phyloP scores from a whole-genome alignment of 1,140 invertebrate genomes.

The Semibalanus balanoides region DNA sequence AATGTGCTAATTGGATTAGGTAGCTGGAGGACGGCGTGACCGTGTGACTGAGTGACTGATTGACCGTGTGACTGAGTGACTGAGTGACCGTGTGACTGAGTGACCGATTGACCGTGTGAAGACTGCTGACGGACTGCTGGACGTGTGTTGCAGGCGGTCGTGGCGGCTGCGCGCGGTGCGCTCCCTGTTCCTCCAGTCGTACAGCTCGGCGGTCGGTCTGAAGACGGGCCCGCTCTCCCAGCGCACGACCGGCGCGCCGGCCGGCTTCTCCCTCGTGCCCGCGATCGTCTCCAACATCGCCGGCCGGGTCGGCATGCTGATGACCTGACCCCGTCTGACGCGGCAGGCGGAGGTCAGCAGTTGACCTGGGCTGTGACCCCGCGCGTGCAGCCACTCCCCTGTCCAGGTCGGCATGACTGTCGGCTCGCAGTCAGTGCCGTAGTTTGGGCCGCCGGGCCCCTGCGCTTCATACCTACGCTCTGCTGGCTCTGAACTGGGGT shows the following conservation, averaged over 20 bases:
- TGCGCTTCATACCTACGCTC: too few species aligned
- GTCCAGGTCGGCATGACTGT: neutral
- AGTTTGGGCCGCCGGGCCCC: too few species aligned
- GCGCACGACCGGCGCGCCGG: neutral
- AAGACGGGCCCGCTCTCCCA: neutral
- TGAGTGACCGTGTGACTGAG: too few species aligned
- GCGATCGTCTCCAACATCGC: neutral
- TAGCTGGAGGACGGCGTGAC: too few species aligned
- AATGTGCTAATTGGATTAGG: too few species aligned
- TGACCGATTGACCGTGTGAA: too few species aligned
- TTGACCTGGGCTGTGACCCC: neutral
- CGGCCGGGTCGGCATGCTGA: neutral
- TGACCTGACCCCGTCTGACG: neutral
- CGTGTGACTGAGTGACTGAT: too few species aligned
- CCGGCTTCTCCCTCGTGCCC: neutral
- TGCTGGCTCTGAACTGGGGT: too few species aligned
- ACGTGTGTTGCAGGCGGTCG: too few species aligned
- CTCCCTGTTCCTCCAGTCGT: neutral
- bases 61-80: too few species aligned
- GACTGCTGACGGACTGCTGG: too few species aligned
- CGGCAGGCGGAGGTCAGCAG: neutral
- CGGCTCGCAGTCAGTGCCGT: too few species aligned
- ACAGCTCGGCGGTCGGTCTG: neutral
- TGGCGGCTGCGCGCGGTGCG: neutral
- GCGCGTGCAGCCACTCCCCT: neutral